A percentile compares a stretch with the other conserved stretches of the same genome.
phyloP scores from a whole-genome alignment of 2,113 vertebrate genomes.

The Dasyurus viverrinus region DNA sequence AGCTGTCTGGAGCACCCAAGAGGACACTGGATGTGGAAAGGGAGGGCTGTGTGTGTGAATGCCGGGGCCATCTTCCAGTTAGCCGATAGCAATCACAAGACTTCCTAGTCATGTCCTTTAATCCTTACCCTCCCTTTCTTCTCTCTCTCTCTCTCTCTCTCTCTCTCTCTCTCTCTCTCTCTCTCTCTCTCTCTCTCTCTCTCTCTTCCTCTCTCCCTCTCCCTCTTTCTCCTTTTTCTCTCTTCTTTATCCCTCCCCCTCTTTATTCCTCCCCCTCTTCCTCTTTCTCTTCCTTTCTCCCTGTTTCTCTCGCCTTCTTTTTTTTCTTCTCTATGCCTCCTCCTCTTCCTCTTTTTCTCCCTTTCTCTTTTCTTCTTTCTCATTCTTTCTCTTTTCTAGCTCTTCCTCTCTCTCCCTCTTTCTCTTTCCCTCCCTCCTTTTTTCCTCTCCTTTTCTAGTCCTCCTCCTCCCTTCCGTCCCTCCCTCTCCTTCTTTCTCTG shows the following conservation, averaged over 20 bases:
- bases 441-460: slow-evolving; percentile 62
- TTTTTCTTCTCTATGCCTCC: not conserved
- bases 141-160: slow-evolving; percentile 41
- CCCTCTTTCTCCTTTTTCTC: not conserved
- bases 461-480: not conserved
- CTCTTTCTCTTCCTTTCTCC: slow-evolving; percentile 26
- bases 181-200: slow-evolving; percentile 13
- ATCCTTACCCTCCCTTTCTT: not conserved
- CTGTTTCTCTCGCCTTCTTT: slow-evolving; percentile 43
- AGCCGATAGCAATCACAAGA: not conserved
- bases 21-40: not conserved
- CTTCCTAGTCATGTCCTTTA: not conserved
- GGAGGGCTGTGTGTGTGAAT: not conserved
- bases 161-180: not conserved
- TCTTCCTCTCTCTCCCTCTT: slow-evolving; percentile 15
- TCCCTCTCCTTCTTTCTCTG: not conserved
- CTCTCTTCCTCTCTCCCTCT: not conserved
- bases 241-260: not conserved
- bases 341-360: not conserved
- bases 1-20: not conserved
- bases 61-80: not conserved
- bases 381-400: not conserved
- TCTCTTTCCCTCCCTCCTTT: slow-evolving; percentile 43
- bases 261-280: not conserved
- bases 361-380: not conserved